A percentile compares a stretch with the other conserved stretches of the same genome.
Conservation (phyloP, 2,113 vertebrate genomes). For the Zosterops hypoxanthus region DNA sequence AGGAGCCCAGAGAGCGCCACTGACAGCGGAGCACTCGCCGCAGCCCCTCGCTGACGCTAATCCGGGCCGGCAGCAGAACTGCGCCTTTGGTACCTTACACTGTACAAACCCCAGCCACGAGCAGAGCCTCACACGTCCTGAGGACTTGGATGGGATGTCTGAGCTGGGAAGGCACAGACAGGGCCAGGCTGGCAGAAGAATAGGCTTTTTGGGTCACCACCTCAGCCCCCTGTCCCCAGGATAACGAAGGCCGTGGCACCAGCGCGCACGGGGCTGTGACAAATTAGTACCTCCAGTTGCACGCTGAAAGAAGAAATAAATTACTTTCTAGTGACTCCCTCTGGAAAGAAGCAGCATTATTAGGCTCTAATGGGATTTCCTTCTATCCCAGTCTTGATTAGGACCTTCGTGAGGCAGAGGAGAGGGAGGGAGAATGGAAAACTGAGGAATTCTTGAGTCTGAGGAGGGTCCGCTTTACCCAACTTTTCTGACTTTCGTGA, state of each 20-base stretch:
- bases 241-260: background rate
- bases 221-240: background rate
- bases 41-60: background rate
- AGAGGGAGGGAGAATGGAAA: background rate
- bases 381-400: slow-evolving; percentile 4
- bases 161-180: background rate
- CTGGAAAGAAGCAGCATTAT: slow-evolving; percentile 52
- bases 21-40: background rate
- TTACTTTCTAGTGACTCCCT: slow-evolving; percentile 56
- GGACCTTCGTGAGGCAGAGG: background rate
- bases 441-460: background rate
- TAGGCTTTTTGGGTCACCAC: background rate
- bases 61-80: background rate
- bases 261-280: background rate
- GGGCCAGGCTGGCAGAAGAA: background rate
- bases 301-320: background rate
- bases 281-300: background rate
- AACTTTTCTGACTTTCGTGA: background rate
- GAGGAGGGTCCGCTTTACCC: background rate
- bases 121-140: background rate
- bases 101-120: background rate
- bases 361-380: slow-evolving; percentile 43
- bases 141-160: background rate
- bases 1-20: background rate
- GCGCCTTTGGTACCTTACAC: background rate